Evolutionary conservation across 2,888 invertebrate genomes (phyloP).

Genomic region (Volucella zonaria): DNA sequence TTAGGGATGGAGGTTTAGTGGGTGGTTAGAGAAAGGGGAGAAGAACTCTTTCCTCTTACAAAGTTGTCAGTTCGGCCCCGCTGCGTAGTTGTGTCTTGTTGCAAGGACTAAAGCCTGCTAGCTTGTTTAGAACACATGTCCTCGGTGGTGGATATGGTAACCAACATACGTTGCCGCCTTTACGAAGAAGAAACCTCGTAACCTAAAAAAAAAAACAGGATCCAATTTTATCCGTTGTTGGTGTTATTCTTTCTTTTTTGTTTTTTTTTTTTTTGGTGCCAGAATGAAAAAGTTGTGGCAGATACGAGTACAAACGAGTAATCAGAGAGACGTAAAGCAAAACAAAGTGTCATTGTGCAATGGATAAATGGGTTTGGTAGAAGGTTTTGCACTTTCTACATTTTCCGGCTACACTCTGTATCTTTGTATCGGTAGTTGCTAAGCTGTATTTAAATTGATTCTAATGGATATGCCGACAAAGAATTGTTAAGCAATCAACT

Average conservation of each 20-base stretch:
- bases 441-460: constrained; percentile 65
- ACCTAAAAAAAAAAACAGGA: constrained; percentile 37
- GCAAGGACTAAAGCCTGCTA: constrained; percentile 40
- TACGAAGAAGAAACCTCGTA: constrained; percentile 32
- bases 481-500: constrained; percentile 60
- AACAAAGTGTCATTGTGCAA: constrained; percentile 40
- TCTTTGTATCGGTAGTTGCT: constrained; percentile 24
- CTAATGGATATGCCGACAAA: constrained; percentile 59
- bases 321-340: neutral
- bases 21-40: constrained; percentile 18
- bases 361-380: constrained; percentile 35
- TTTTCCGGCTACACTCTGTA: neutral
- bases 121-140: constrained; percentile 51
- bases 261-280: neutral
- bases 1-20: constrained; percentile 3
- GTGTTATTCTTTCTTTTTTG: constrained; percentile 3
- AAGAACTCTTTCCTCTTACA: neutral
- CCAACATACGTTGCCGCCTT: constrained; percentile 50
- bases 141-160: constrained; percentile 27
- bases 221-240: constrained; percentile 38
- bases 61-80: neutral
- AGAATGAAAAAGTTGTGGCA: constrained; percentile 4
- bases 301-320: neutral
- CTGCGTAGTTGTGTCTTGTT: constrained; percentile 32
- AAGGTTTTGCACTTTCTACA: constrained; percentile 14